Conservation (phyloP, 2,888 invertebrate species). For the Synergus gifuensis region DNA sequence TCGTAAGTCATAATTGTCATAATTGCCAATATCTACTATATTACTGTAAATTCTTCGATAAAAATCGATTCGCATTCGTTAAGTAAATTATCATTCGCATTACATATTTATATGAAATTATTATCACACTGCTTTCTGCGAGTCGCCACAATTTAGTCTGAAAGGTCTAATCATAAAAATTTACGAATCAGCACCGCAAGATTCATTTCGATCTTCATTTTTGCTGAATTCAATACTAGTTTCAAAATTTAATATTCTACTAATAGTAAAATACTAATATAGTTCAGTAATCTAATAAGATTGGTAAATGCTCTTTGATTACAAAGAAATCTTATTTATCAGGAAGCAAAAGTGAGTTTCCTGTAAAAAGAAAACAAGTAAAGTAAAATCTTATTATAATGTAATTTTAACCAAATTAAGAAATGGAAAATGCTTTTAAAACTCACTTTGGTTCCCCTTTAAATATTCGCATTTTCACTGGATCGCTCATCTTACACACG, state of each 20-base stretch:
- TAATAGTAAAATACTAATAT: constrained; percentile 10
- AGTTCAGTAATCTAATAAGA: constrained; percentile 16
- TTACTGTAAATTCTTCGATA: not conserved
- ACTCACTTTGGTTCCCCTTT: not conserved
- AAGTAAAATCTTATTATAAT: not conserved
- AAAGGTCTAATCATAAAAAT: constrained; percentile 1
- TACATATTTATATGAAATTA: constrained; percentile 48
- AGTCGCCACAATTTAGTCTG: not conserved
- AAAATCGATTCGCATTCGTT: constrained; percentile 37
- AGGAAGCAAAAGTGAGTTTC: constrained; percentile 12
- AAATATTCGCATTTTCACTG: not conserved
- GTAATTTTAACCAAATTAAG: not conserved
- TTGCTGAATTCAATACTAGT: not conserved
- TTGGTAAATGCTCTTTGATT: constrained; percentile 25
- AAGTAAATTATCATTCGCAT: constrained; percentile 44
- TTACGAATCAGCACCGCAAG: not conserved
- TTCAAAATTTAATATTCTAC: not conserved
- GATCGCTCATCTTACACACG: not conserved
- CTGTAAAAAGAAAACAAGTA: not conserved
- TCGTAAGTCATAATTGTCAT: not conserved
- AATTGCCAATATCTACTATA: not conserved
- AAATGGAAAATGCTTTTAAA: not conserved
- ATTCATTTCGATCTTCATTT: constrained; percentile 3
- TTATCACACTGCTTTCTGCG: constrained; percentile 19
- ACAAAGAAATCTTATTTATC: constrained; percentile 5